A percentile compares a stretch with the other conserved stretches of the same genome.
Conservation (phyloP, 2,797 vertebrate genomes). For the Aldrovandia affinis region DNA sequence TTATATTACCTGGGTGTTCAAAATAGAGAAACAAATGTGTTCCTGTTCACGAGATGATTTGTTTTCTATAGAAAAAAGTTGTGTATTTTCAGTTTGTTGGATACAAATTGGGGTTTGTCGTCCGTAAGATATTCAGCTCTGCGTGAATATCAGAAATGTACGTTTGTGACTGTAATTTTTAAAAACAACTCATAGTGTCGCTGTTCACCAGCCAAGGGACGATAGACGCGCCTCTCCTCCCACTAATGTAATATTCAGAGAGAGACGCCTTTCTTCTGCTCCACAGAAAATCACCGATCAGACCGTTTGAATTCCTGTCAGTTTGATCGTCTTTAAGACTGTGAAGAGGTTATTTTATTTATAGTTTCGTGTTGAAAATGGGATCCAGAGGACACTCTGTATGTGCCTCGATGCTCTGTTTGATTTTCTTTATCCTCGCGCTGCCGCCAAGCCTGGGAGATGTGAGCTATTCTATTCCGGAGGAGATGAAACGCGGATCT, state of each 20-base stretch:
- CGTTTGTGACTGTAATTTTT: slow-evolving; percentile 11
- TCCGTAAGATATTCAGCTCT: no score
- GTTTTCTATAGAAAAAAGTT: no score
- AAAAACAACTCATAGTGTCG: background rate
- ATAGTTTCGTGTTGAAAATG: background rate
- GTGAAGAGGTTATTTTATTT: background rate
- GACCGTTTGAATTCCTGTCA: no score
- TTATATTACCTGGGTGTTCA: no score
- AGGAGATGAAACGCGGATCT: slow-evolving; percentile 41
- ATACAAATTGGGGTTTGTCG: no score
- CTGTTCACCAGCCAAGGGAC: background rate
- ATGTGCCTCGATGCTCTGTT: background rate
- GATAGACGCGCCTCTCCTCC: background rate
- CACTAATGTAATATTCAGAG: background rate
- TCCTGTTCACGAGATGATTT: no score
- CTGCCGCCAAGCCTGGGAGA: slow-evolving; percentile 26
- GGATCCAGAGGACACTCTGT: slow-evolving; percentile 42
- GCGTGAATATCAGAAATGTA: no score
- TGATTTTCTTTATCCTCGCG: slow-evolving; percentile 28
- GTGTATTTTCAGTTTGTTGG: no score
- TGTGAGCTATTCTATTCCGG: slow-evolving; percentile 30
- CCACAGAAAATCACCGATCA: background rate
- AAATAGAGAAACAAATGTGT: no score
- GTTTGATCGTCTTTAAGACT: no score
- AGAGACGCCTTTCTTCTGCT: background rate